These are phyloP conservation scores for Lasioglossum villosulum DNA, from an alignment of 2,888 invertebrate genomes.

Conservation along the genomic window DNA sequence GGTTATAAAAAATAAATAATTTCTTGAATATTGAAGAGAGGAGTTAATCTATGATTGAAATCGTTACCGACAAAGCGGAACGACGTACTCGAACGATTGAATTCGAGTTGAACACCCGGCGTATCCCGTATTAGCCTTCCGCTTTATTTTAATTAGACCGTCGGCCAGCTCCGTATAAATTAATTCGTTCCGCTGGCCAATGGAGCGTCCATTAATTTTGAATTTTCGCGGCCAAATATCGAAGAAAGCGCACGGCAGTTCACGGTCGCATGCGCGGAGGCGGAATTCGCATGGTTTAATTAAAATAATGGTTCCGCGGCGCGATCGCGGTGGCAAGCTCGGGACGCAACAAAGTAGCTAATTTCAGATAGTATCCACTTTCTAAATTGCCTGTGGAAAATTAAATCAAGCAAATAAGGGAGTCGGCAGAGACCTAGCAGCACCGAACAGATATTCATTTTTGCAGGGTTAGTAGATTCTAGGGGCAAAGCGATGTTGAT, in stretches of 20 bases:
- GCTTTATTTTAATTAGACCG: neutral
- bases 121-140: neutral
- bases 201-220: neutral
- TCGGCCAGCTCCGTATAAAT: neutral
- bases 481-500: neutral
- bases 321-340: neutral
- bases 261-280: constrained; percentile 14
- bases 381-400: constrained; percentile 34
- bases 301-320: constrained; percentile 37
- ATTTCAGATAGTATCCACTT: constrained; percentile 33
- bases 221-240: neutral
- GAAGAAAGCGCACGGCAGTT: neutral
- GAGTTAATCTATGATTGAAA: neutral
- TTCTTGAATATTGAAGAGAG: neutral
- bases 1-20: neutral
- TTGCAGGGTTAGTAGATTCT: neutral
- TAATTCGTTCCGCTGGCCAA: neutral
- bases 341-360: constrained; percentile 20
- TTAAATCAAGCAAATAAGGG: constrained; percentile 32
- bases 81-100: neutral
- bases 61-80: neutral
- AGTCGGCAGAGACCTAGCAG: neutral
- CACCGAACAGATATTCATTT: neutral
- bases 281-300: constrained; percentile 40
- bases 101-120: neutral